phyloP scores from a whole-genome alignment of 2,888 invertebrate genomes.

The Eristalinus sepulchralis region DNA sequence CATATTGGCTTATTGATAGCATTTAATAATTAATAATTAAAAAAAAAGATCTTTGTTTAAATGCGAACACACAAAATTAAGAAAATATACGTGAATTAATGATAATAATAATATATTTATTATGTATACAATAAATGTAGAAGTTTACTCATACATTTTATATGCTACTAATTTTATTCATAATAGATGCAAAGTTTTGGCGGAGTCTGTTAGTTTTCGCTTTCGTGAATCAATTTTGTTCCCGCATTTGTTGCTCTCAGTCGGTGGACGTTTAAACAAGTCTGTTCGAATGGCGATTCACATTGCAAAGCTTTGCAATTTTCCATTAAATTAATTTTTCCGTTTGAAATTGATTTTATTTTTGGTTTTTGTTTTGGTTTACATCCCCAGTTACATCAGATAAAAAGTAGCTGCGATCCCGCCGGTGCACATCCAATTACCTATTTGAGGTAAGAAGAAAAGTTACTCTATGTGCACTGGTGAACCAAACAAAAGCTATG shows the following conservation, averaged over 20 bases:
- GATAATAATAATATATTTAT: too few species aligned
- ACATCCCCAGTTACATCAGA: constrained; percentile 47
- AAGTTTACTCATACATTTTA: too few species aligned
- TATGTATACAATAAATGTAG: too few species aligned
- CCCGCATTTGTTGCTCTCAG: constrained; percentile 18
- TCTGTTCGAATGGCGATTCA: constrained; percentile 39
- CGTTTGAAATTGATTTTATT: constrained; percentile 60
- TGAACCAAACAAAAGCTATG: constrained; percentile 11
- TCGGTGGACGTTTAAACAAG: constrained; percentile 38
- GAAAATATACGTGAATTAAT: too few species aligned
- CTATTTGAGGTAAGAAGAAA: constrained; percentile 30
- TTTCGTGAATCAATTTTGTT: constrained; percentile 12
- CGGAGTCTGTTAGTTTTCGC: constrained; percentile 35
- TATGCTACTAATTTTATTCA: too few species aligned
- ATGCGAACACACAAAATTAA: too few species aligned
- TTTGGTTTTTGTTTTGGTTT: constrained; percentile 54
- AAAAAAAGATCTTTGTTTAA: too few species aligned
- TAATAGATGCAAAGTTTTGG: constrained; percentile 1
- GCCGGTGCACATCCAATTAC: constrained; percentile 45
- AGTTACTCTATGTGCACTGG: constrained; percentile 42
- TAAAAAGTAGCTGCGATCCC: constrained; percentile 33
- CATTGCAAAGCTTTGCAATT: constrained; percentile 66
- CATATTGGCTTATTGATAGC: too few species aligned
- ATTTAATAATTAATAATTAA: too few species aligned
- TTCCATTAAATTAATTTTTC: constrained; percentile 70